Conservation (phyloP, 1,140 invertebrate species). For the Contarinia nasturtii region DNA sequence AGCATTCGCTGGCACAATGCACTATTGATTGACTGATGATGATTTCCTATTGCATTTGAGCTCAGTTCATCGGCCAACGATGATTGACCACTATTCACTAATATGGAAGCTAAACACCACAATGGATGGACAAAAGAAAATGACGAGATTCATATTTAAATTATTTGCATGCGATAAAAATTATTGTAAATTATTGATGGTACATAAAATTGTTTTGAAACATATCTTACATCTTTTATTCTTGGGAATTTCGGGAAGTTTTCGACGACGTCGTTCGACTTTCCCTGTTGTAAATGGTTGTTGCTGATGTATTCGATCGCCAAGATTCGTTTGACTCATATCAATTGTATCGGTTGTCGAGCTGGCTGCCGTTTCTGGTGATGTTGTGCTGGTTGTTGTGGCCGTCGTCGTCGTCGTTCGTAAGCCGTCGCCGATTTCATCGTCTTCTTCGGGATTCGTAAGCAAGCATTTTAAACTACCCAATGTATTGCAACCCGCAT, state of each 20-base stretch:
- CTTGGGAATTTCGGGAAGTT: slow-evolving; percentile 72
- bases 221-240: slow-evolving; percentile 55
- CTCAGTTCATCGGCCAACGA: slow-evolving; percentile 47
- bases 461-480: slow-evolving; percentile 5
- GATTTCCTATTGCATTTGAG: slow-evolving; percentile 1
- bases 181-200: too few species aligned
- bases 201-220: too few species aligned
- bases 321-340: slow-evolving; percentile 9
- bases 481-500: not conserved
- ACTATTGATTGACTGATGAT: slow-evolving; percentile 3
- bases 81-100: slow-evolving; percentile 28
- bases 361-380: not conserved
- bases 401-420: slow-evolving; percentile 17
- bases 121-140: not conserved
- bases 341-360: slow-evolving; percentile 3
- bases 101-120: slow-evolving; percentile 25
- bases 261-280: slow-evolving; percentile 49
- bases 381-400: slow-evolving; percentile 24
- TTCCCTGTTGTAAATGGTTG: slow-evolving; percentile 17
- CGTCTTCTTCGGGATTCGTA: slow-evolving; percentile 14
- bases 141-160: too few species aligned
- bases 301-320: slow-evolving; percentile 7
- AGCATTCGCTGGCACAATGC: slow-evolving; percentile 28
- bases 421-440: slow-evolving; percentile 24
- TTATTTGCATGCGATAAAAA: too few species aligned